Evolutionary conservation across 1,140 invertebrate species (phyloP).

Genomic region (Chironomus striatipennis): DNA sequence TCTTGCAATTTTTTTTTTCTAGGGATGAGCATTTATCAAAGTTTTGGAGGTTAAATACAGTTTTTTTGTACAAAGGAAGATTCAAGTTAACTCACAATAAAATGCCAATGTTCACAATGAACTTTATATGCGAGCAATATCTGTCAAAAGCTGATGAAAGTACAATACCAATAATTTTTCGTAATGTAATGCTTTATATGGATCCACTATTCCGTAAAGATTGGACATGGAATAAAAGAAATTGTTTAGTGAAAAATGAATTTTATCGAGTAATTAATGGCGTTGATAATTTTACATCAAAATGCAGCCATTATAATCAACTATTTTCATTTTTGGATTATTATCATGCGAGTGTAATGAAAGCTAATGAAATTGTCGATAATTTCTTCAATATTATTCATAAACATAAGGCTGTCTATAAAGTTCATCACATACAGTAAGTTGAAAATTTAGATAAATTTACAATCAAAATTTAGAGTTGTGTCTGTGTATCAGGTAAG

Average conservation of each 20-base stretch:
- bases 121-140: background rate
- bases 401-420: background rate
- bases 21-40: background rate
- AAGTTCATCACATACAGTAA: background rate
- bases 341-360: background rate
- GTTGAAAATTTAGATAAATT: background rate
- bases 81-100: background rate
- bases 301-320: background rate
- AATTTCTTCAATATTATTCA: background rate
- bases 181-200: background rate
- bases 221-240: background rate
- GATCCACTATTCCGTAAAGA: background rate
- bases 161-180: background rate
- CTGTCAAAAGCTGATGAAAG: background rate
- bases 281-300: background rate
- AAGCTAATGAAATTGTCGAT: background rate
- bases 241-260: background rate
- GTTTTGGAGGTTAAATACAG: background rate
- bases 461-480: too few relatives aligned
- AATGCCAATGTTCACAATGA: background rate
- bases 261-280: background rate
- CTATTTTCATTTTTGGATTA: background rate
- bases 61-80: background rate
- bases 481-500: too few relatives aligned
- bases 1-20: background rate